Conservation (phyloP, 2,888 invertebrate genomes). For the Ecdyonurus torrentis region DNA sequence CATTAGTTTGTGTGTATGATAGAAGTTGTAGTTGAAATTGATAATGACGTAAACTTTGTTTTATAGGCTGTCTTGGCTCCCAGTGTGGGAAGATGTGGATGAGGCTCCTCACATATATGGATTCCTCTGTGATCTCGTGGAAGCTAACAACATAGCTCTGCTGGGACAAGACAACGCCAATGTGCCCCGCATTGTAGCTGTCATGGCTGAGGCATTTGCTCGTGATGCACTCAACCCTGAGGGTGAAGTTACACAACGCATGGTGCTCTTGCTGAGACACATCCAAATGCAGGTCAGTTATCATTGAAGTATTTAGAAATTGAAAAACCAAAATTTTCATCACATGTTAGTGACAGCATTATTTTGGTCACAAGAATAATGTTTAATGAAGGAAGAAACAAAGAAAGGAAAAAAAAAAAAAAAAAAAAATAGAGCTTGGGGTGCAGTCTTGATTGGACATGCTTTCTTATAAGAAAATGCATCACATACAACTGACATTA, state of each 20-base stretch:
- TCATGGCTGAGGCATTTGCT: constrained; percentile 80
- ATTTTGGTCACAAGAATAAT: no score
- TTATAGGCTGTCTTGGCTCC: constrained; percentile 74
- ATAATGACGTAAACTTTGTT: constrained; percentile 7
- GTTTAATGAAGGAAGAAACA: no score
- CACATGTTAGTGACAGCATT: no score
- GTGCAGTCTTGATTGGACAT: no score
- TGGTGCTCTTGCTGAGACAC: constrained; percentile 71
- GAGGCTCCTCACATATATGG: constrained; percentile 93
- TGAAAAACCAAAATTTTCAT: no score
- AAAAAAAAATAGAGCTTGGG: no score
- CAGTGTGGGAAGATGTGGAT: constrained; percentile 88
- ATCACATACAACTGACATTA: no score
- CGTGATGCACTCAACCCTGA: constrained; percentile 63
- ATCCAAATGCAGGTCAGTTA: constrained; percentile 41
- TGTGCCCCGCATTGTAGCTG: constrained; percentile 69
- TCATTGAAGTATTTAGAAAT: no score
- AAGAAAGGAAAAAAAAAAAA: no score
- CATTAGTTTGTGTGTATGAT: no score
- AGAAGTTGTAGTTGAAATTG: not conserved
- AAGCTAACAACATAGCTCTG: constrained; percentile 73
- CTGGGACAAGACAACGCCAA: constrained; percentile 77
- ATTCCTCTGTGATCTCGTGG: constrained; percentile 87
- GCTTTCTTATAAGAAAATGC: no score
- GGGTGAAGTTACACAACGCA: constrained; percentile 56